A percentile compares a stretch with the other conserved stretches of the same genome.
Evolutionary conservation across 2,113 vertebrate species (phyloP).

Genomic region (Hyperoodon ampullatus): DNA sequence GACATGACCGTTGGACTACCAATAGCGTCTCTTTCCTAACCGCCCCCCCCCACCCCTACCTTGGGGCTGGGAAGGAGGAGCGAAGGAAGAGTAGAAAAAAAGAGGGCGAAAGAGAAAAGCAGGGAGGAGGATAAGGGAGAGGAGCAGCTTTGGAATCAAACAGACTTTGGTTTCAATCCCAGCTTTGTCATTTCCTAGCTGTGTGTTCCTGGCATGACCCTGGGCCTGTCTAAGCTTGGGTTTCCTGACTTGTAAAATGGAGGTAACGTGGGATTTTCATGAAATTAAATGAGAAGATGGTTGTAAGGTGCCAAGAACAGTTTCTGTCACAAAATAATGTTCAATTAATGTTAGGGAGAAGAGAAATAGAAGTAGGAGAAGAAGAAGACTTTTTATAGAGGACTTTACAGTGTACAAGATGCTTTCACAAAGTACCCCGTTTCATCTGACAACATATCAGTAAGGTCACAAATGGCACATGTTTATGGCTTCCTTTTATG

Average conservation of each 20-base stretch:
- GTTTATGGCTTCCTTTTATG: neutral
- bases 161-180: neutral
- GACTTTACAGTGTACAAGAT: neutral
- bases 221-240: too few relatives aligned
- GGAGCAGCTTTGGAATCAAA: neutral
- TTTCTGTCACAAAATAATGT: neutral
- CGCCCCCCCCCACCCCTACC: fast-evolving
- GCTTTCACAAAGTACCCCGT: neutral
- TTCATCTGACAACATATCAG: neutral
- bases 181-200: neutral
- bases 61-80: too few relatives aligned
- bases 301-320: neutral
- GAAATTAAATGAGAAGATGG: neutral
- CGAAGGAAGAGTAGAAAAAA: too few relatives aligned
- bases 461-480: neutral
- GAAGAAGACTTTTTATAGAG: neutral
- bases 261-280: neutral
- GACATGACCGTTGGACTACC: neutral
- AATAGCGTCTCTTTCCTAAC: fast-evolving
- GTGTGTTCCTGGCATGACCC: neutral
- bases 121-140: neutral
- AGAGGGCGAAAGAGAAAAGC: neutral
- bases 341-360: neutral
- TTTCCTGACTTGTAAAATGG: neutral
- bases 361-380: neutral